Percentiles rank a stretch among this genome's conserved stretches.
Conservation (phyloP, 2,888 invertebrate species). For the Heliconius charithonia region DNA sequence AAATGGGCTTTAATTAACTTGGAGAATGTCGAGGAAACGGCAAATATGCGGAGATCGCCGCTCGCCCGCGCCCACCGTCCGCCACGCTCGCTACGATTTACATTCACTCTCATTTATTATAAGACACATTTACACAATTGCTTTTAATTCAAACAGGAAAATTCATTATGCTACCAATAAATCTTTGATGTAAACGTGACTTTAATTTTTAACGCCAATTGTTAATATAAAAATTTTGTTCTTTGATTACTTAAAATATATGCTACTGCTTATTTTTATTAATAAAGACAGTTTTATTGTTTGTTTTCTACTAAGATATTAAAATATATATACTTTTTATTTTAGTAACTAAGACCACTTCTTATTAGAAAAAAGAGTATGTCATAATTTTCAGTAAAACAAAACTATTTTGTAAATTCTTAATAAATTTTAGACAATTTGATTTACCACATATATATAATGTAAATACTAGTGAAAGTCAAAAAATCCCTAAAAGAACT, state of each 20-base stretch:
- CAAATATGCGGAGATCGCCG: constrained; percentile 73
- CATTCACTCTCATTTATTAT: constrained; percentile 68
- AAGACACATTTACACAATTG: constrained; percentile 54
- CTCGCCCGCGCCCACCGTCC: constrained; percentile 55
- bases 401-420: background rate
- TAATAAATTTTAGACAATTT: background rate
- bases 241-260: background rate
- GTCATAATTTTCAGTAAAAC: background rate
- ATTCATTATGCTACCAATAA: constrained; percentile 35
- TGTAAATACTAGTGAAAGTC: background rate
- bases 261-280: background rate
- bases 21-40: constrained; percentile 77
- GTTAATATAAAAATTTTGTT: background rate
- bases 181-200: constrained; percentile 37
- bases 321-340: background rate
- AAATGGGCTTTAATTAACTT: constrained; percentile 82
- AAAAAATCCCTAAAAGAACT: background rate
- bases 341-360: background rate
- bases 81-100: constrained; percentile 72
- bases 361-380: background rate
- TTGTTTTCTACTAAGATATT: background rate
- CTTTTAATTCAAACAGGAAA: constrained; percentile 38
- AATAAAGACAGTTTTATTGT: background rate
- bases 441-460: background rate
- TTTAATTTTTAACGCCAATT: constrained; percentile 32